These are phyloP conservation scores for Hypothenemus hampei DNA, from an alignment of 1,140 invertebrate genomes.

Conservation along the genomic window DNA sequence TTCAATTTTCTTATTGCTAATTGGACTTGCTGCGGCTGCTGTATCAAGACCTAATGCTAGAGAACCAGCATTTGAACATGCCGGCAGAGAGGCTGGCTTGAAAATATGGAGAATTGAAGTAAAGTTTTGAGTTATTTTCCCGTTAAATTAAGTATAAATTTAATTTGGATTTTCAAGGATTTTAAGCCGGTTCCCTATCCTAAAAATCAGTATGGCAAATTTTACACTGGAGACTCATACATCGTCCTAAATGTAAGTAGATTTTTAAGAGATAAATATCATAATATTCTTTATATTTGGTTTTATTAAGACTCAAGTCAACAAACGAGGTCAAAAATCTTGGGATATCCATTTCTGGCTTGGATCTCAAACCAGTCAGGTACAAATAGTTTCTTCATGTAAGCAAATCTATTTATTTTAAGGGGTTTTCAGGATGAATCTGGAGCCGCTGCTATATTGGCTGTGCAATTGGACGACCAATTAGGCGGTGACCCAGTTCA, in stretches of 20 bases:
- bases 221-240: constrained; percentile 86
- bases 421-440: constrained; percentile 83
- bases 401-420: no score
- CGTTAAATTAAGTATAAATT: neutral
- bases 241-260: constrained; percentile 77
- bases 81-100: constrained; percentile 56
- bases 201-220: constrained; percentile 77
- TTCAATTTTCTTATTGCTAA: neutral
- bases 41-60: constrained; percentile 31
- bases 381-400: no score
- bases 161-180: constrained; percentile 66
- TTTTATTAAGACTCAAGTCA: constrained; percentile 58
- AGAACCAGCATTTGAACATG: constrained; percentile 58
- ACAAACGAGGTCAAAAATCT: constrained; percentile 58
- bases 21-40: neutral
- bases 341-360: constrained; percentile 92
- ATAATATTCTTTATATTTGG: no score
- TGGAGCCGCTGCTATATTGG: constrained; percentile 79
- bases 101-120: constrained; percentile 69
- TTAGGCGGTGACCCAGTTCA: constrained; percentile 81
- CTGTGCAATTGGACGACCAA: constrained; percentile 80
- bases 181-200: constrained; percentile 74
- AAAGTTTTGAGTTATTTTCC: neutral
- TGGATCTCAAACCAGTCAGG: constrained; percentile 72
- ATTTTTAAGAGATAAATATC: no score